Base-by-base conservation (phyloP, 2,888 invertebrate species). In the Platycnemis pennipes region DNA sequence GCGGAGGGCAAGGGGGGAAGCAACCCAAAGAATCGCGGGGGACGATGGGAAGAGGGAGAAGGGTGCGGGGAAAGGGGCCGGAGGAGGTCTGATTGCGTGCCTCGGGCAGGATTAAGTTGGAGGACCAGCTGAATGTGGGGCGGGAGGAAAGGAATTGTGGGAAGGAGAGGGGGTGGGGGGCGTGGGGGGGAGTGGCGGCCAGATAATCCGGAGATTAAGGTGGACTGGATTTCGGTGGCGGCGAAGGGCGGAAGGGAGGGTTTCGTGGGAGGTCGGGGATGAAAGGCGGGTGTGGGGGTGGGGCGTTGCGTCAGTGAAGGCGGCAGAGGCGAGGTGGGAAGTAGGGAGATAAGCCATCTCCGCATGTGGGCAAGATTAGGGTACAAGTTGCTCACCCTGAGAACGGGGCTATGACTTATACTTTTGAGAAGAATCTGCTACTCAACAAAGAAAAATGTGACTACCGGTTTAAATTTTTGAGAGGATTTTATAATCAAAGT, bases 141-240 rank as follows among this genome's bases (percentile, higher is more conserved):
- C 63, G 46, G 49, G 37, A 22, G 31, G 31, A 16, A 31, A 11
- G 46, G 11, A 13, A 16, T 46, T n/a, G n/a, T 46, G 26, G 88
- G 31, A n/a, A 46, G 49, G n/a, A 26, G 26, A 46, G 11, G 3
- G 77, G 42, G 42, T 31, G 88, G 88, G 46, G 8, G 22, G 86
- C 22, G 86, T 22, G 42, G 26, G 42, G 4, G 42, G 88, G 31
- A n/a, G 88, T 49, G n/a, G 44, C 0, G n/a, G 91, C 19, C 53
- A 91, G 63, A 91, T 91, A 91, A 91, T 91, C 91, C 44, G 13
- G 69, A 91, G 91, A 91, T 91, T 91, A 91, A 45, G 63, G 56
- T 63, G 91, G 44, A 53, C 56, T 42, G 53, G 11, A 56, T 89
- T 89, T 53, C 19, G 8, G 5, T 31, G 88, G 45, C 26, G 16